Conservation (phyloP, 2,113 vertebrate genomes). For the Spermophilus dauricus region DNA sequence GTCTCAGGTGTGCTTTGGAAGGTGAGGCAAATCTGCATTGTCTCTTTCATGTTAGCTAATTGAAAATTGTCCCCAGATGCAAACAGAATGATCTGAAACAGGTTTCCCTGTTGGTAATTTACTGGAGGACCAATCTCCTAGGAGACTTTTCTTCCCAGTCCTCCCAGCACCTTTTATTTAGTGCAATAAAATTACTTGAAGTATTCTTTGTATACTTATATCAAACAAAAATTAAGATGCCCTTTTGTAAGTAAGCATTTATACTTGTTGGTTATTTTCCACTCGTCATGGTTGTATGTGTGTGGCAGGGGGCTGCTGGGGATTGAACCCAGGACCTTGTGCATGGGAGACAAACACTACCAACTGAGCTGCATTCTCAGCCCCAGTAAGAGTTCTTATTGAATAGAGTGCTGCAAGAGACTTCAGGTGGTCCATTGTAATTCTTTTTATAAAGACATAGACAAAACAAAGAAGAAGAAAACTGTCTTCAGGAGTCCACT, state of each 20-base stretch:
- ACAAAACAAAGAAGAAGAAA: background rate
- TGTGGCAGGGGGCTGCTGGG: too few species aligned
- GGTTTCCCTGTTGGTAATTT: background rate
- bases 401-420: background rate
- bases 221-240: conserved; percentile 11
- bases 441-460: conserved; percentile 38
- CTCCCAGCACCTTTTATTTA: background rate
- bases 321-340: too few species aligned
- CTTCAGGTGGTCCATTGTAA: background rate
- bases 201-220: background rate
- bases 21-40: background rate
- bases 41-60: background rate
- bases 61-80: background rate
- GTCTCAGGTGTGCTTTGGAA: background rate
- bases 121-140: background rate
- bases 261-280: conserved; percentile 36
- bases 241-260: background rate
- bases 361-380: too few species aligned
- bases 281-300: background rate
- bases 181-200: background rate
- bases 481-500: background rate
- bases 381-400: conserved; percentile 21
- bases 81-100: background rate
- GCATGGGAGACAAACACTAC: too few species aligned
- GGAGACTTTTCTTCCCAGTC: background rate